Evolutionary conservation across 2,113 vertebrate genomes (phyloP).

Genomic region (Cyrtonyx montezumae): DNA sequence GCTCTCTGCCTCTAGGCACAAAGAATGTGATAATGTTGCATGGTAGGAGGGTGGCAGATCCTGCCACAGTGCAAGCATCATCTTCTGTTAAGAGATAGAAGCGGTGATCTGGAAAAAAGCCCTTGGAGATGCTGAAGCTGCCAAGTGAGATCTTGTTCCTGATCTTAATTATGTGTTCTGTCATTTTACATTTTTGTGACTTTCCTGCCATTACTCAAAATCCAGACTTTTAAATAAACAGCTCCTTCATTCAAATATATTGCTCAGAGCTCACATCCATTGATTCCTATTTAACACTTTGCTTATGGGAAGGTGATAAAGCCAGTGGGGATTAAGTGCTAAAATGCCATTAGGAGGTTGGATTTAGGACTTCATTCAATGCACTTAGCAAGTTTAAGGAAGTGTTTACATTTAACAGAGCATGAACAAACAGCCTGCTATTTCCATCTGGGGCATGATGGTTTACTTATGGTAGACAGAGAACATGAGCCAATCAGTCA

Average conservation of each 20-base stretch:
- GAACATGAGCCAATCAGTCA: not conserved
- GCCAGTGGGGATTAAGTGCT: not conserved
- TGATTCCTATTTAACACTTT: not conserved
- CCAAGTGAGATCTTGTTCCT: not conserved
- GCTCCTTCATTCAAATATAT: not conserved
- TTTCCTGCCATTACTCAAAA: not conserved
- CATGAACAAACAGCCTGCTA: not conserved
- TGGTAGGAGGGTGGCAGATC: not conserved
- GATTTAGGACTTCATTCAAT: not conserved
- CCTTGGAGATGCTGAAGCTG: not conserved
- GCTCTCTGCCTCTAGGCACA: not conserved
- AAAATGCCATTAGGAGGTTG: not conserved
- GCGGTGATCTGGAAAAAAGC: not conserved
- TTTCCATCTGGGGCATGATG: not conserved
- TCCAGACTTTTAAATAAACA: not conserved
- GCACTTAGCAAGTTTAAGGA: not conserved
- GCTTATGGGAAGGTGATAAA: not conserved
- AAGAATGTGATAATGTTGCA: not conserved
- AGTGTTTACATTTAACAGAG: not conserved
- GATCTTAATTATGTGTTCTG: not conserved
- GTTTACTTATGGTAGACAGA: not conserved
- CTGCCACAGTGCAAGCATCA: not conserved
- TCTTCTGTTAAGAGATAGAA: not conserved
- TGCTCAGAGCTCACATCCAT: rapidly evolving
- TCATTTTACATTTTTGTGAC: not conserved